Evolutionary conservation across 2,797 vertebrate species (phyloP), one percentile per base, ranked within the genome.

Genomic region (Pterois miles): DNA sequence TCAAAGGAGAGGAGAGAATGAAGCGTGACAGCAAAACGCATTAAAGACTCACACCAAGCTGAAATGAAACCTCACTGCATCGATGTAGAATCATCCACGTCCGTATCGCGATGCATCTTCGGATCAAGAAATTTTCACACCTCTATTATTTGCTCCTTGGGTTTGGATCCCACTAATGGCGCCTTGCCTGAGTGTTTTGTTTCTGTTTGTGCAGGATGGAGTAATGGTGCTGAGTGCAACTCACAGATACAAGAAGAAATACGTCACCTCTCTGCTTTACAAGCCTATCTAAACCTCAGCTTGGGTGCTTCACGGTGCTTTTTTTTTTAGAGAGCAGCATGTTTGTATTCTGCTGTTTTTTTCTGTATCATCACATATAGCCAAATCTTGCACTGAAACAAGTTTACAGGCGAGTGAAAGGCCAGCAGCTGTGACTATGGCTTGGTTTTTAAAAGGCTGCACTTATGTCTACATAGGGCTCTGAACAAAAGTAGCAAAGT

Each of bases 171-270:
- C 8, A 11, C 52, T 76, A 8, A 74, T 1, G 3, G 33, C 66
- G 9, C 3, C 10, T 13, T 60, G 3, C 38, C 14, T 80, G 48
- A 72, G 8, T 73, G 70, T 80, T 64, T 10, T 74, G 70, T 80
- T 60, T 63, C 23, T 80, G 5, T 62, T 40, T 65, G 43, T 31
- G 1, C 87, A 99, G 98, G 98, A 99, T 3, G 97, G 98, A 0
- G 97, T 99, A 64, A 99, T 99, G 98, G 98, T 99, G 81, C 96
- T 99, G 77, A 99, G 98, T 18, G 98, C 98, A 6, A 99, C 98
- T 1, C 98, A 99, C 90, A 94, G 98, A 84, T 99, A 98, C 93
- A 99, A 98, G 95, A 99, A 99, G 96, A 99, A 99, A 82, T 99
- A 99, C 0, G 98, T 99, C 86, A 99, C 98, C 27, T 98, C 98